Evolutionary conservation across 2,888 invertebrate genomes (phyloP), one percentile per base, ranked within the genome.

Genomic region (Polydrusus cervinus): DNA sequence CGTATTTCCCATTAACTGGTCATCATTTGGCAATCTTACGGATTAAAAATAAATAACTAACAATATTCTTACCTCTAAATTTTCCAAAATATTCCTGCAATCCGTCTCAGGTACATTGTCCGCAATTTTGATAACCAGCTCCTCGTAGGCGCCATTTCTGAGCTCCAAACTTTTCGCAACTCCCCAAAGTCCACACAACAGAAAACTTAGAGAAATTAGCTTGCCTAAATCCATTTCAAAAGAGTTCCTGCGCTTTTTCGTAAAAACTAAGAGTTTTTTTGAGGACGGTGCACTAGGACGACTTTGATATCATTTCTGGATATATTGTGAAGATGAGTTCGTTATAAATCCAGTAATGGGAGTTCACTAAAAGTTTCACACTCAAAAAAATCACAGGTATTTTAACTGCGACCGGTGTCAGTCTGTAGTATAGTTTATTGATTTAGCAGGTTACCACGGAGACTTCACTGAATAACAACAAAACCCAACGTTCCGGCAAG

Each of bases 71-170:
- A 89, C 89, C 88, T 89, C 88, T 34, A 89, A 83, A 81, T 89
- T 89, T 64, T 84, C 83, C 74, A 89, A 80, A 76, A 89, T 86
- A 38, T 82, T 84, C 66, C 86, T 84, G 81, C 89, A 89, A 75
- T 88, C 86, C 55, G 85, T 82, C 25, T 84, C 84, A 1, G 88
- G 88, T 3, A 89, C 88, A 69, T 85, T 84, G 70, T 89, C 88
- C 34, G 85, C 83, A 51, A 89, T 85, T 75, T 86, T 81, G 70
- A 89, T 84, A 20, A 88, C 87, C 74, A 89, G 82, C 75, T 88
- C 88, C 77, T 89, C 88, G 80, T 89, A 89, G 65, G 87, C 89
- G 20, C 88, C 87, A 78, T 87, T 85, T 69, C 81, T 84, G 78
- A 88, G 79, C 69, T 87, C 86, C 75, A 87, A 78, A 65, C 78